Evolutionary conservation across 2,113 vertebrate genomes (phyloP).

Genomic region (Cyanistes caeruleus): DNA sequence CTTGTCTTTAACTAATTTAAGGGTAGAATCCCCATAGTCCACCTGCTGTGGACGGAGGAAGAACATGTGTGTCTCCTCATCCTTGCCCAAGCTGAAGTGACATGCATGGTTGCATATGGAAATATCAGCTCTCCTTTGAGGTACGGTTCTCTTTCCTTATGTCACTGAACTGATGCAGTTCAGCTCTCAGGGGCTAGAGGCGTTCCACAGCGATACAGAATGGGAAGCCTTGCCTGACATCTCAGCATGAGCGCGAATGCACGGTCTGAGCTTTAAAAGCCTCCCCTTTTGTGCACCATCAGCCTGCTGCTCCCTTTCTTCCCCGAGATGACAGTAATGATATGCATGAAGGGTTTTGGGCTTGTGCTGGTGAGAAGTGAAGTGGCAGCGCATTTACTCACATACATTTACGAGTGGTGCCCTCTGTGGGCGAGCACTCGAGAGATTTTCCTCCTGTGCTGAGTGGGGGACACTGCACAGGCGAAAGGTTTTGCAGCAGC

Average conservation of each 20-base stretch:
- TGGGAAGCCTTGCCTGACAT: not conserved
- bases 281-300: not conserved
- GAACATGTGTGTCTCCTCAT: not conserved
- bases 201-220: rapidly evolving
- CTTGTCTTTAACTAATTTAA: not conserved
- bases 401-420: not conserved
- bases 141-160: not conserved
- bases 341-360: not conserved
- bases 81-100: not conserved
- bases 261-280: not conserved
- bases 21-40: not conserved
- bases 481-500: rapidly evolving
- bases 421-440: not conserved
- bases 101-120: not conserved
- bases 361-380: not conserved
- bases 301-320: not conserved
- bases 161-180: not conserved
- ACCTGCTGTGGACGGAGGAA: not conserved
- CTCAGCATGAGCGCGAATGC: rapidly evolving
- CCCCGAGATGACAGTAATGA: not conserved
- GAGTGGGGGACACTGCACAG: rapidly evolving
- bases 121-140: not conserved
- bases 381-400: not conserved
- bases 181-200: not conserved
- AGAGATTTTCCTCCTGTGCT: rapidly evolving